phyloP scores from a whole-genome alignment of 1,140 invertebrate species.

The Trialeurodes vaporariorum region DNA sequence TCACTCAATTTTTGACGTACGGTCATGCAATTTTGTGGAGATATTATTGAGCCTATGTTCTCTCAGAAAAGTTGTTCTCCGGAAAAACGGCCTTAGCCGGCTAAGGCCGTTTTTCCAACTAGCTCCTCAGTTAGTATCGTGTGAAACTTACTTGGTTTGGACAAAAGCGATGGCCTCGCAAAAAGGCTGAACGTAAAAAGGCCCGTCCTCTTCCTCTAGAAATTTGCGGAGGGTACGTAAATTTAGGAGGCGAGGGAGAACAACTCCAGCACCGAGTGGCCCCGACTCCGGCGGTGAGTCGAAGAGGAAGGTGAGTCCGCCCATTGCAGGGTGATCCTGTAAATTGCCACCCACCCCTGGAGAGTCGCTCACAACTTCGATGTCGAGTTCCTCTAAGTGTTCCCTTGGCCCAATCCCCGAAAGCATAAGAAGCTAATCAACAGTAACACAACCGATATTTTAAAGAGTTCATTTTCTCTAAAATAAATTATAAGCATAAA shows the following conservation, averaged over 20 bases:
- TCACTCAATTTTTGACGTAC: too few relatives aligned
- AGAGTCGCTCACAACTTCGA: slow-evolving; percentile 40
- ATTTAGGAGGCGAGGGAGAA: slow-evolving; percentile 43
- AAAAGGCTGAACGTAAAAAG: slow-evolving; percentile 51
- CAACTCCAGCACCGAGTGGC: slow-evolving; percentile 41
- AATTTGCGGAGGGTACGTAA: slow-evolving; percentile 43
- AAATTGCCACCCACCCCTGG: slow-evolving; percentile 69
- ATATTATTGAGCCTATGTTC: too few relatives aligned
- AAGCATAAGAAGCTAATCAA: slow-evolving; percentile 61
- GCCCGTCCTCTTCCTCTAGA: slow-evolving; percentile 40
- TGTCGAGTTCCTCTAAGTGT: slow-evolving; percentile 42
- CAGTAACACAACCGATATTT: too few relatives aligned
- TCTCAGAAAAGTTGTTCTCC: too few relatives aligned
- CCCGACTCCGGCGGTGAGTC: slow-evolving; percentile 36
- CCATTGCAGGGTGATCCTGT: slow-evolving; percentile 59
- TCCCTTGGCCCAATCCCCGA: slow-evolving; percentile 55
- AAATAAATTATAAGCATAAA: too few relatives aligned
- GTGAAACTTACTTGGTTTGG: slow-evolving; percentile 44
- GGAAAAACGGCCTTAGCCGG: too few relatives aligned
- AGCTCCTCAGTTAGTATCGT: too few relatives aligned
- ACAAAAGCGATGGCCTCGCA: slow-evolving; percentile 65
- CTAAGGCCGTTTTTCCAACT: too few relatives aligned
- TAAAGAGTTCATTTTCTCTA: too few relatives aligned
- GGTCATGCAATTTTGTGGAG: too few relatives aligned
- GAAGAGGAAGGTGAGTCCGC: slow-evolving; percentile 43